Base-by-base conservation (phyloP, 2,113 vertebrate species). In the Xiphophorus hellerii region DNA sequence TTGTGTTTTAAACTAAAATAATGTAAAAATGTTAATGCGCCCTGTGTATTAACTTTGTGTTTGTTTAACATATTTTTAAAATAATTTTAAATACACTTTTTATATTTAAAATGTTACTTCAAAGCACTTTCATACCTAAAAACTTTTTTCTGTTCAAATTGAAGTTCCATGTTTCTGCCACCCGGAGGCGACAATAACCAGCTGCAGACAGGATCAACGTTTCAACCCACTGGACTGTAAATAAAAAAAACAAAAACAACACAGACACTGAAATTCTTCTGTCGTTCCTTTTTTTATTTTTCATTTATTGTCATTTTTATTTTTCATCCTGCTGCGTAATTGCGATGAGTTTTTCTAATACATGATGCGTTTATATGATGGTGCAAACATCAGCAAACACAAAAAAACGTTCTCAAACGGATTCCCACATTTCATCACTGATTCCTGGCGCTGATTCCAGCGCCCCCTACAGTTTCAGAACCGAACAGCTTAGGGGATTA, bases 331-430 rank as follows among this genome's bases (percentile, higher is more conserved):
- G 87, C 90, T 88, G 88, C 73, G 73, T 81, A 84, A 88, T 87
- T 80, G 90, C 82, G 44, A 90, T 90, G 87, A 65, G 66, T 80
- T 77, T 73, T 80, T 86, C 78, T 91, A 81, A 77, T 89, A 90
- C 85, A 88, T 78, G 82, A 93, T 81, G 90, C 71, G 13, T 58
- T 67, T 84, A 89, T 66, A 90, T 92, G 88, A 89, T 92, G 73
- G 92, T 93, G 90, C 91, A 90, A 91, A 93, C 88, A 91, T 89
- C 77, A 89, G 87, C 88, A 89, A 89, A 91, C 86, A 89, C 85
- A 84, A 90, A 85, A 28, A n/a, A 86, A 69, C 75, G 27, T 39
- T 62, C 66, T 78, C 7, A 15, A 67, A 62, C 62, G 60, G 84
- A 67, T 31, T n/a, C 77, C 74, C 65, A 71, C 86, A 42, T 12